phyloP scores from a whole-genome alignment of 1,140 invertebrate genomes.

The Caerostris extrusa region DNA sequence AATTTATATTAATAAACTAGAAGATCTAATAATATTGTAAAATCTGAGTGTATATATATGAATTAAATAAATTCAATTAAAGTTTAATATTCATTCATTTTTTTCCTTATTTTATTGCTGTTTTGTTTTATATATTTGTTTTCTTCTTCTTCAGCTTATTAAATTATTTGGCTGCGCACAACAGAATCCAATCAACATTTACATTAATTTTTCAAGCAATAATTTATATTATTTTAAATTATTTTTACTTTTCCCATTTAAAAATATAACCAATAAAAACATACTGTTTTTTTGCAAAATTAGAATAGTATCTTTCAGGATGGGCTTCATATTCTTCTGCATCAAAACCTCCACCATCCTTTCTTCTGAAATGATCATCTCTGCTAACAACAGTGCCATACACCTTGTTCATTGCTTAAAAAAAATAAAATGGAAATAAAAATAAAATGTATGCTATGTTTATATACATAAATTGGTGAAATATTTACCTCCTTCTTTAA shows the following conservation, averaged over 20 bases:
- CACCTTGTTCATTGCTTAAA: conserved; percentile 92
- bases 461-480: too few species aligned
- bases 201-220: not conserved
- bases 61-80: too few species aligned
- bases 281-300: conserved; percentile 95
- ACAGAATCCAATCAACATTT: too few species aligned
- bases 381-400: conserved; percentile 96
- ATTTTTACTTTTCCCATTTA: not conserved
- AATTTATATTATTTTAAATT: not conserved
- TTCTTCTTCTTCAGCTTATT: too few species aligned
- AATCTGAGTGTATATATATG: too few species aligned
- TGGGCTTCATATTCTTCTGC: conserved; percentile 94
- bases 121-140: too few species aligned
- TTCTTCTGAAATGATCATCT: conserved; percentile 94
- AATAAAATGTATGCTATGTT: not conserved
- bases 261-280: not conserved
- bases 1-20: too few species aligned
- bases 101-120: too few species aligned
- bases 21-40: too few species aligned
- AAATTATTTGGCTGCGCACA: too few species aligned
- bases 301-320: conserved; percentile 97
- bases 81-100: too few species aligned
- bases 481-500: too few species aligned
- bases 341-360: conserved; percentile 93
- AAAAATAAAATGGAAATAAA: conserved; percentile 14